Conservation (phyloP, 2,797 vertebrate genomes). For the Calcarius lapponicus region DNA sequence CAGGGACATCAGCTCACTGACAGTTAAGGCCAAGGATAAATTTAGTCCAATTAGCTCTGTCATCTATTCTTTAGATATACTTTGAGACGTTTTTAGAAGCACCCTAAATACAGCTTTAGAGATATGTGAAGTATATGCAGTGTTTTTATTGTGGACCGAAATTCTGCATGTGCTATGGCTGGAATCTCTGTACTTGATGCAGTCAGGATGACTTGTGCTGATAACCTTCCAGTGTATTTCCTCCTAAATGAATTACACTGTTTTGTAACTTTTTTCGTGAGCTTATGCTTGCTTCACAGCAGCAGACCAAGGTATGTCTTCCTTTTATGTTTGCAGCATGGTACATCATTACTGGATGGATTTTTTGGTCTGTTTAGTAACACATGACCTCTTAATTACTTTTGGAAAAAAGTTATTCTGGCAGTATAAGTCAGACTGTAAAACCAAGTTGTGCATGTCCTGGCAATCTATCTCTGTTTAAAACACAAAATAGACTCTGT, state of each 20-base stretch:
- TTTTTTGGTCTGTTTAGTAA: conserved; percentile 1
- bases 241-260: background rate
- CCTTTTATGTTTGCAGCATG: background rate
- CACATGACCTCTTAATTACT: conserved; percentile 18
- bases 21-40: background rate
- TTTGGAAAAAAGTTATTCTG: background rate
- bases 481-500: background rate
- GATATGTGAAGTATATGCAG: background rate
- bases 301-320: background rate
- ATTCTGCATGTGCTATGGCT: background rate
- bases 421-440: background rate
- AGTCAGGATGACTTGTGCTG: background rate
- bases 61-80: background rate
- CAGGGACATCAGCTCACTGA: background rate
- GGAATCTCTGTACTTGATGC: background rate
- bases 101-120: background rate
- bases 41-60: background rate
- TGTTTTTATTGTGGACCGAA: background rate
- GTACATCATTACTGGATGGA: background rate
- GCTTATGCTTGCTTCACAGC: background rate
- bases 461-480: background rate
- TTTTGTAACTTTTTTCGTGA: background rate
- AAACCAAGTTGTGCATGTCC: conserved; percentile 16
- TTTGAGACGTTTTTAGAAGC: background rate
- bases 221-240: background rate